Percentiles rank a stretch among this genome's conserved stretches.
Evolutionary conservation across 2,113 vertebrate species (phyloP).

Genomic region (Falcunculus frontatus): DNA sequence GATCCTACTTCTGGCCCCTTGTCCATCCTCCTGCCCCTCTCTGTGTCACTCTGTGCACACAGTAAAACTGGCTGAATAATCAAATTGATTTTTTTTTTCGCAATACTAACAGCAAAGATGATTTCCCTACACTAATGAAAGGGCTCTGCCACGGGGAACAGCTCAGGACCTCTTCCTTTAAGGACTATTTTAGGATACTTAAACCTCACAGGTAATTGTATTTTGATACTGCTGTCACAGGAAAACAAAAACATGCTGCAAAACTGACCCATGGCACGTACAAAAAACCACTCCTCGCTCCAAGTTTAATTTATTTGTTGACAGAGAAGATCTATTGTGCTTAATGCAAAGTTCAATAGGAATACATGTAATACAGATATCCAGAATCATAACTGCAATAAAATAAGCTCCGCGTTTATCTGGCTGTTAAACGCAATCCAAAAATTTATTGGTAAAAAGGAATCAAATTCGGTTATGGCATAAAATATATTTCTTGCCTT

Average conservation of each 20-base stretch:
- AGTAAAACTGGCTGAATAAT: neutral
- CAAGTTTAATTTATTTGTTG: constrained; percentile 35
- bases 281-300: neutral
- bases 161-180: neutral
- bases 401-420: constrained; percentile 59
- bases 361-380: neutral
- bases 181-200: neutral
- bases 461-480: constrained; percentile 60
- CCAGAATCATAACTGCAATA: constrained; percentile 14
- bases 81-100: neutral
- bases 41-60: neutral
- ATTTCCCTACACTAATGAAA: neutral
- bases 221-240: neutral
- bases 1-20: neutral
- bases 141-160: neutral
- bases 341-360: constrained; percentile 39
- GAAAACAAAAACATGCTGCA: neutral
- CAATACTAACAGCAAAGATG: neutral
- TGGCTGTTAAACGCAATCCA: constrained; percentile 58
- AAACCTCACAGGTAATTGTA: neutral
- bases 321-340: constrained; percentile 16
- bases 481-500: constrained; percentile 32
- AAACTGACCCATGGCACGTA: neutral
- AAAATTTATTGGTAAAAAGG: constrained; percentile 67
- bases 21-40: neutral